Percentiles rank a stretch among this genome's conserved stretches.
Evolutionary conservation across 2,888 invertebrate genomes (phyloP).

Genomic region (Pyrrhia umbra): DNA sequence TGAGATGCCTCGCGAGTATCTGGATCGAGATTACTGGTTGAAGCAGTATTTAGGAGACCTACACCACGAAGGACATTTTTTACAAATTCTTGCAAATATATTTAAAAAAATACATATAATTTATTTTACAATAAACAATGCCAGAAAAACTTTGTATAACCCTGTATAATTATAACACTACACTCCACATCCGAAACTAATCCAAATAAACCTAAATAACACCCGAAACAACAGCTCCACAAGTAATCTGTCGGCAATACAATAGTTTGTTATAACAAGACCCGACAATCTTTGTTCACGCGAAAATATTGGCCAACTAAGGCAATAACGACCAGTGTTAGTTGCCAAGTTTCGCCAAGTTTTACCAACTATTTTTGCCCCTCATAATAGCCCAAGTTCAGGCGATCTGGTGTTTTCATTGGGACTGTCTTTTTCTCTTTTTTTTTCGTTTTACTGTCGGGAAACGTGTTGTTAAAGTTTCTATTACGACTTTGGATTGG

Average conservation of each 20-base stretch:
- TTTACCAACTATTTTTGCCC: conserved; percentile 86
- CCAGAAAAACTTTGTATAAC: too few species aligned
- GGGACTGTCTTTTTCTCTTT: conserved; percentile 72
- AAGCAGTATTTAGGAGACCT: too few species aligned
- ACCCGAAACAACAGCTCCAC: conserved; percentile 33
- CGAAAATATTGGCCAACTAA: conserved; percentile 88
- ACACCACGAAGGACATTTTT: too few species aligned
- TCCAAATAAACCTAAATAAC: conserved; percentile 22
- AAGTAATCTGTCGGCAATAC: conserved; percentile 76
- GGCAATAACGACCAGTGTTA: conserved; percentile 86
- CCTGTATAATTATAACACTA: conserved; percentile 1
- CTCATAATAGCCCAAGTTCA: conserved; percentile 88
- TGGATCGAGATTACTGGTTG: too few species aligned
- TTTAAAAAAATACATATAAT: too few species aligned
- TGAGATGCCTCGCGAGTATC: too few species aligned
- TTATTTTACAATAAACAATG: too few species aligned
- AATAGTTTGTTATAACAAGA: conserved; percentile 82
- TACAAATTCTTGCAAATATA: too few species aligned
- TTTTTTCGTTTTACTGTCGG: conserved; percentile 57
- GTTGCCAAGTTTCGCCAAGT: conserved; percentile 80
- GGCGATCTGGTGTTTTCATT: conserved; percentile 77
- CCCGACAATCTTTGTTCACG: conserved; percentile 77
- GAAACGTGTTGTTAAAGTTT: conserved; percentile 58
- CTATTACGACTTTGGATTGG: conserved; percentile 45
- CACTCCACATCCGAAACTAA: conserved; percentile 23